phyloP scores from a whole-genome alignment of 23 tunicate genomes.

The Styela clava region DNA sequence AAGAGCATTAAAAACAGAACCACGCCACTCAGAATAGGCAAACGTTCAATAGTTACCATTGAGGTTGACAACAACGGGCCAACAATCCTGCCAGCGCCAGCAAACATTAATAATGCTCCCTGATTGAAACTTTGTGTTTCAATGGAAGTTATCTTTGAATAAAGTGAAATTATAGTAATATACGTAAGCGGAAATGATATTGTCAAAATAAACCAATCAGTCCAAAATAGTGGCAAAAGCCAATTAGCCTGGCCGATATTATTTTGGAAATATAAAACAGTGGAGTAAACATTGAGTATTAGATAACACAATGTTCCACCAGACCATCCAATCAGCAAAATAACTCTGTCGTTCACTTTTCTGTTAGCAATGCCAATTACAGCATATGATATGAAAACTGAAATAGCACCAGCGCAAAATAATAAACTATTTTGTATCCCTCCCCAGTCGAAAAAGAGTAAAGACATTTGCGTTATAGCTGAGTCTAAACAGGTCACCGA shows the following conservation, averaged over 20 bases:
- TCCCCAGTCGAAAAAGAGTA: constrained; percentile 53
- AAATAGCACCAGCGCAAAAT: constrained; percentile 47
- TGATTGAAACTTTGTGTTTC: constrained; percentile 27
- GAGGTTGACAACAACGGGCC: constrained; percentile 30
- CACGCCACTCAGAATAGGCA: constrained; percentile 9
- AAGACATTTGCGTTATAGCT: constrained; percentile 60
- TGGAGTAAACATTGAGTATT: background rate
- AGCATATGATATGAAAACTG: constrained; percentile 7
- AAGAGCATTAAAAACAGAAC: background rate
- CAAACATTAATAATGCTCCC: background rate
- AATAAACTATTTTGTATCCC: constrained; percentile 57
- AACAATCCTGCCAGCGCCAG: constrained; percentile 15
- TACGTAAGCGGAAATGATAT: background rate
- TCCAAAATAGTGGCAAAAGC: constrained; percentile 8
- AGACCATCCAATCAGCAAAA: background rate
- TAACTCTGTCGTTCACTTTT: background rate
- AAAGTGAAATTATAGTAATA: constrained; percentile 2
- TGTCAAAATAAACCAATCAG: background rate
- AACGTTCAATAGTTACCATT: background rate
- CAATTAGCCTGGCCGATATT: background rate
- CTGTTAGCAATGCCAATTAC: background rate
- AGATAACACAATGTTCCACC: background rate
- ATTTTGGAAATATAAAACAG: background rate
- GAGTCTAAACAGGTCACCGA: constrained; percentile 74
- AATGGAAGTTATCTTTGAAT: constrained; percentile 12